Evolutionary conservation across 2,888 invertebrate species (phyloP).

Genomic region (Strigamia maritima): DNA sequence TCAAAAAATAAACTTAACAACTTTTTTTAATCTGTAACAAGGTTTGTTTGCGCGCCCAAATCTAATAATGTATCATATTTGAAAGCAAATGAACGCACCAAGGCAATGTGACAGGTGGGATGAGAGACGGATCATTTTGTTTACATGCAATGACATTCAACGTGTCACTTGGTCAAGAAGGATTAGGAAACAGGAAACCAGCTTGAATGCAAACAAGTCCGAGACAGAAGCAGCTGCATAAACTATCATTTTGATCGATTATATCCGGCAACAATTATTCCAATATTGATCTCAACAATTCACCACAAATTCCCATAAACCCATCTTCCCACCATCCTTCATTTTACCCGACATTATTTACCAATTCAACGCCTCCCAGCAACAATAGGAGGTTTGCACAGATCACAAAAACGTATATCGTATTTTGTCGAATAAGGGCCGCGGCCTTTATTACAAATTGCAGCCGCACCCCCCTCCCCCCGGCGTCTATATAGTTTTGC

Average conservation of each 20-base stretch:
- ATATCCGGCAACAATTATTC: not conserved
- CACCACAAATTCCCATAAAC: not conserved
- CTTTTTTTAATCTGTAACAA: no score
- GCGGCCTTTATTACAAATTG: no score
- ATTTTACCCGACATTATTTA: no score
- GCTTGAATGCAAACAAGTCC: conserved; percentile 1
- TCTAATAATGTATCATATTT: not conserved
- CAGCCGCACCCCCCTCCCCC: no score
- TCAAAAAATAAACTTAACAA: no score
- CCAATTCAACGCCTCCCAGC: no score
- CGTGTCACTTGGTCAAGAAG: conserved; percentile 30
- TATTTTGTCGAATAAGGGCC: no score
- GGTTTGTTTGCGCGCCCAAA: no score
- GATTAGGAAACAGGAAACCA: conserved; percentile 30
- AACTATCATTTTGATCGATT: conserved; percentile 12
- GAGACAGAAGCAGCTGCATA: not conserved
- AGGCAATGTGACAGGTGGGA: not conserved
- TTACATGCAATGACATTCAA: conserved; percentile 2
- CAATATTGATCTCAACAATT: not conserved
- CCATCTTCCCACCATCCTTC: not conserved
- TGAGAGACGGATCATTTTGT: conserved; percentile 23
- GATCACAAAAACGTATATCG: no score
- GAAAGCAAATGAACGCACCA: not conserved
- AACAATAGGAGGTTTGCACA: no score
- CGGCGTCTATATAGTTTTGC: no score